Percentiles rank a stretch among this genome's conserved stretches.
Evolutionary conservation across 1,140 invertebrate genomes (phyloP).

Genomic region (Euwallacea fornicatus): DNA sequence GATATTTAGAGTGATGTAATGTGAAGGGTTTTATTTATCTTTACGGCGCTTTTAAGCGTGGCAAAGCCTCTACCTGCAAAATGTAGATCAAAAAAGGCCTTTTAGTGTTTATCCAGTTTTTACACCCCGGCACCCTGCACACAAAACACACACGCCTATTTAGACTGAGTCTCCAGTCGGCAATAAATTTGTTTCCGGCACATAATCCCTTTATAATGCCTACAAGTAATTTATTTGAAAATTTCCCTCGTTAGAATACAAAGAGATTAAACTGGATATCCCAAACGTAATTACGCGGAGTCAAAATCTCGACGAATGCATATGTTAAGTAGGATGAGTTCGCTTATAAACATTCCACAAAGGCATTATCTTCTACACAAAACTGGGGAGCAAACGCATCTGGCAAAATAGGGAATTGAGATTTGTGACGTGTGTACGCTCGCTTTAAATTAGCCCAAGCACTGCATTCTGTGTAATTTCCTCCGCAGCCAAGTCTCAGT

Average conservation of each 20-base stretch:
- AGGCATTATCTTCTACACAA: conserved; percentile 15
- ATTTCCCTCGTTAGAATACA: conserved; percentile 12
- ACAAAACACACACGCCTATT: not conserved
- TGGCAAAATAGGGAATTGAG: not conserved
- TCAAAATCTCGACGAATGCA: conserved; percentile 18
- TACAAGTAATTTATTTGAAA: conserved; percentile 15
- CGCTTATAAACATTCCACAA: conserved; percentile 9
- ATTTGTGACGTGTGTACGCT: not conserved
- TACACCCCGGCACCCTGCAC: too few relatives aligned
- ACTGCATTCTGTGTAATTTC: conserved; percentile 2
- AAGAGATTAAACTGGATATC: conserved; percentile 18
- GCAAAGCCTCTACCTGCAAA: too few relatives aligned
- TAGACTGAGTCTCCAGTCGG: conserved; percentile 5
- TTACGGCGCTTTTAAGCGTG: too few relatives aligned
- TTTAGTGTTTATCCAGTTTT: too few relatives aligned
- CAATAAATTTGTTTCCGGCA: conserved; percentile 13
- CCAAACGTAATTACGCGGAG: conserved; percentile 17
- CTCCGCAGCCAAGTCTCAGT: not conserved
- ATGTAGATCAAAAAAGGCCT: too few relatives aligned
- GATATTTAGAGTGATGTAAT: too few relatives aligned
- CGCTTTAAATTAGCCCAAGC: not conserved
- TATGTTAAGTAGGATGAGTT: conserved; percentile 1
- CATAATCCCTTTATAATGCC: conserved; percentile 16
- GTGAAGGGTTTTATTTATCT: too few relatives aligned
- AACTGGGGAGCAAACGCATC: not conserved